These are phyloP conservation scores for Phyllotis vaccarum DNA, from an alignment of 2,797 vertebrate genomes.

Conservation along the genomic window DNA sequence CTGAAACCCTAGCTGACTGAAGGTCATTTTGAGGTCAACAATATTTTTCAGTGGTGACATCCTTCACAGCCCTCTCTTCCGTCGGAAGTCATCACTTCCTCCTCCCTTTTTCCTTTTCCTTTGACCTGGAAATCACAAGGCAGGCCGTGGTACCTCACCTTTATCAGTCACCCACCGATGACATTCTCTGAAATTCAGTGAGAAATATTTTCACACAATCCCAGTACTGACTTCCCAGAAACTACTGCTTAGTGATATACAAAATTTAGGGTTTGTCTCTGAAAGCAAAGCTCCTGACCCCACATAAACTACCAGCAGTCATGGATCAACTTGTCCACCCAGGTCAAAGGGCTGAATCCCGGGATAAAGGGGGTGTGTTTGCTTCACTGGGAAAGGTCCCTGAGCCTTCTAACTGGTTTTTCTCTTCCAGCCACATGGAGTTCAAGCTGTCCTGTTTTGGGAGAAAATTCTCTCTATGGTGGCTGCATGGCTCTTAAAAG, in stretches of 20 bases:
- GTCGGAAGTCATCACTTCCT: slow-evolving; percentile 5
- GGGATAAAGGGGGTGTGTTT: background rate
- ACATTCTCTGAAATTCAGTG: slow-evolving; percentile 63
- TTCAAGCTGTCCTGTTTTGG: background rate
- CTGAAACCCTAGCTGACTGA: background rate
- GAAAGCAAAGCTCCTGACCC: background rate
- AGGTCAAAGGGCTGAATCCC: slow-evolving; percentile 56
- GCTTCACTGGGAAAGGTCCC: background rate
- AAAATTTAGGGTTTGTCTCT: slow-evolving; percentile 33
- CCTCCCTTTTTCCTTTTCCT: slow-evolving; percentile 59
- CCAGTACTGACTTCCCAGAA: slow-evolving; percentile 44
- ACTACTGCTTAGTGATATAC: background rate
- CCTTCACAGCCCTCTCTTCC: slow-evolving; percentile 34
- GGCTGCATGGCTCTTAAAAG: background rate
- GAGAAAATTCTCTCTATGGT: background rate
- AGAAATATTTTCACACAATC: background rate
- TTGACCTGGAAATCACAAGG: slow-evolving; percentile 75
- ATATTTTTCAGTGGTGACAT: slow-evolving; percentile 66
- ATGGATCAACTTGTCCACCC: background rate
- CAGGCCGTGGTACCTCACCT: slow-evolving; percentile 44
- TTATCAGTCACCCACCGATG: slow-evolving; percentile 43
- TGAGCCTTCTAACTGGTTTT: background rate
- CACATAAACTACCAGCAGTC: slow-evolving; percentile 40
- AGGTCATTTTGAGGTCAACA: slow-evolving; percentile 71
- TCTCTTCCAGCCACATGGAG: background rate